A percentile compares a stretch with the other conserved stretches of the same genome.
Evolutionary conservation across 2,888 invertebrate species (phyloP).

Genomic region (Pilophorus perplexus): DNA sequence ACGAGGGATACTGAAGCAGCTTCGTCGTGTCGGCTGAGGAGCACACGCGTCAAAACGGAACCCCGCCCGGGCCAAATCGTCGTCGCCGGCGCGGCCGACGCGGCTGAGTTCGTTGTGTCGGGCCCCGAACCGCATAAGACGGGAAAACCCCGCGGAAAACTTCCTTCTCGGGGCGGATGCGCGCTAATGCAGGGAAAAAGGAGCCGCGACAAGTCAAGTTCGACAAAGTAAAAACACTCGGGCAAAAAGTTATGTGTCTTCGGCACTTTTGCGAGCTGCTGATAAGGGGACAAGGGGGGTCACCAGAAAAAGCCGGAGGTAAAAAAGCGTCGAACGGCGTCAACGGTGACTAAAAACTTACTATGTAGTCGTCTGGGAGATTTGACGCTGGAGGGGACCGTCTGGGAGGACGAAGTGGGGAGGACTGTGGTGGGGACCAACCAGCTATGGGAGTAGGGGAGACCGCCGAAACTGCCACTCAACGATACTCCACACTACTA

Average conservation of each 20-base stretch:
- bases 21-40: constrained; percentile 22
- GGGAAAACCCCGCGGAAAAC: neutral
- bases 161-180: neutral
- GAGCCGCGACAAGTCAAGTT: too few species aligned
- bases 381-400: constrained; percentile 41
- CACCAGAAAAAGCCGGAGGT: constrained; percentile 33
- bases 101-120: too few species aligned
- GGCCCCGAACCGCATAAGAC: neutral
- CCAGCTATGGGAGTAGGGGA: constrained; percentile 14
- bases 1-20: constrained; percentile 12
- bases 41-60: constrained; percentile 12
- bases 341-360: constrained; percentile 46
- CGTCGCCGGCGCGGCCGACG: neutral
- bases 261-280: constrained; percentile 20
- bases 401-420: constrained; percentile 26
- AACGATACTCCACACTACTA: constrained; percentile 13
- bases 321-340: constrained; percentile 34
- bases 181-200: too few species aligned
- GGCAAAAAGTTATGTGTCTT: neutral
- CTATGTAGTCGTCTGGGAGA: constrained; percentile 46
- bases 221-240: neutral
- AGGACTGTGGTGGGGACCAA: constrained; percentile 36
- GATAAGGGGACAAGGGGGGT: constrained; percentile 22
- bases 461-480: constrained; percentile 21
- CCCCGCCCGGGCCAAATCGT: constrained; percentile 1